phyloP scores from a whole-genome alignment of 2,113 vertebrate species.

The Origma solitaria region DNA sequence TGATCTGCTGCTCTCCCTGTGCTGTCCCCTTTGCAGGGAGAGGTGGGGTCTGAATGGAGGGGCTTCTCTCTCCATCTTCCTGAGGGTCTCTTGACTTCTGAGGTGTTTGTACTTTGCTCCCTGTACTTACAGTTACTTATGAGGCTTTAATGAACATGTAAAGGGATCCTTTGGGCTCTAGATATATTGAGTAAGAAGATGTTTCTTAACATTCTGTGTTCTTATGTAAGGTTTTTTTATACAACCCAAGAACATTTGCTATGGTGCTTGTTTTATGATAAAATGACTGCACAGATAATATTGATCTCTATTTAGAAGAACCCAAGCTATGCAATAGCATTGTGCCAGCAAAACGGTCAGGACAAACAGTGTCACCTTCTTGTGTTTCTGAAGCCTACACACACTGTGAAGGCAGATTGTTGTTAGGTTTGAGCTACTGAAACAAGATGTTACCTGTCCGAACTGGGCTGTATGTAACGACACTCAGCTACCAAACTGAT shows the following conservation, averaged over 20 bases:
- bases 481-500: neutral
- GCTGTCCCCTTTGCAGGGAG: neutral
- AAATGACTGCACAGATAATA: neutral
- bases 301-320: neutral
- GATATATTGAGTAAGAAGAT: neutral
- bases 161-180: neutral
- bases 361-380: neutral
- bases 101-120: neutral
- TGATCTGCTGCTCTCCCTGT: neutral
- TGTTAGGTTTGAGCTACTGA: neutral
- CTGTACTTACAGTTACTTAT: neutral
- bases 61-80: neutral
- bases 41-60: neutral
- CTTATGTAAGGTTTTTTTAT: neutral
- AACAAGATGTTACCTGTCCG: neutral
- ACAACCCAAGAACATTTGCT: neutral
- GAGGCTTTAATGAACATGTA: neutral
- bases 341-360: neutral
- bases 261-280: neutral
- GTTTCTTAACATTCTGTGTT: neutral
- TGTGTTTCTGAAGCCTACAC: neutral
- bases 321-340: neutral
- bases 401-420: neutral
- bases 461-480: neutral
- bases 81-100: neutral